These are phyloP conservation scores for Phrynocephalus forsythii DNA, from an alignment of 2,797 vertebrate species.

Conservation along the genomic window DNA sequence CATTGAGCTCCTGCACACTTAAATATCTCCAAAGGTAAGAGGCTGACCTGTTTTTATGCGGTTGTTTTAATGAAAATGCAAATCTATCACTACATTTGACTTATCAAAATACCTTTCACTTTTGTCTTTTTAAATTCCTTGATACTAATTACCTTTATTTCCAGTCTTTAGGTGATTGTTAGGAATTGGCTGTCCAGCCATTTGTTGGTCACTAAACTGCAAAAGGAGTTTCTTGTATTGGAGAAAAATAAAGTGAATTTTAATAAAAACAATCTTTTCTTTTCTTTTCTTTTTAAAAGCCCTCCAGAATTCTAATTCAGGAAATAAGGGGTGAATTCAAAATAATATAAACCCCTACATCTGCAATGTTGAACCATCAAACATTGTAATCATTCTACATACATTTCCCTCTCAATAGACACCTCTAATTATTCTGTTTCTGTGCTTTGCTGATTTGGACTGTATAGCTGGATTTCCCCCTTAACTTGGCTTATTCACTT, in stretches of 20 bases:
- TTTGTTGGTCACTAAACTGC: slow-evolving; percentile 82
- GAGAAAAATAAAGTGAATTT: slow-evolving; percentile 82
- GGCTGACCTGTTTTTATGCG: slow-evolving; percentile 64
- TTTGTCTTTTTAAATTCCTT: slow-evolving; percentile 63
- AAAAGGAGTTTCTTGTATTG: slow-evolving; percentile 81
- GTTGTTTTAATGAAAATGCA: slow-evolving; percentile 52
- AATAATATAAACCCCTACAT: too few species aligned
- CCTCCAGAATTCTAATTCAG: too few species aligned
- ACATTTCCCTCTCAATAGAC: not conserved
- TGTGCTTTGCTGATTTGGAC: not conserved
- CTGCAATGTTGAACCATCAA: not conserved
- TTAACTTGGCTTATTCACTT: too few species aligned
- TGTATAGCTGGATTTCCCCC: not conserved
- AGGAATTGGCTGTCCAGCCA: slow-evolving; percentile 80
- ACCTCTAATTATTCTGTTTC: not conserved
- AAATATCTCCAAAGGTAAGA: slow-evolving; percentile 81
- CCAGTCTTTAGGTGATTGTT: slow-evolving; percentile 83
- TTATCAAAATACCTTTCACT: slow-evolving; percentile 75
- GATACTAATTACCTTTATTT: slow-evolving; percentile 75
- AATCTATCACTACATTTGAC: slow-evolving; percentile 68
- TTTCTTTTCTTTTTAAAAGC: too few species aligned
- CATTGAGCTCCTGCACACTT: slow-evolving; percentile 75
- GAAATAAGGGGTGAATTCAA: too few species aligned
- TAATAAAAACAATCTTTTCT: slow-evolving; percentile 69
- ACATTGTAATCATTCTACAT: not conserved